Evolutionary conservation across 2,888 invertebrate genomes (phyloP), one percentile per base, ranked within the genome.

Genomic region (Yponomeuta malinellus): DNA sequence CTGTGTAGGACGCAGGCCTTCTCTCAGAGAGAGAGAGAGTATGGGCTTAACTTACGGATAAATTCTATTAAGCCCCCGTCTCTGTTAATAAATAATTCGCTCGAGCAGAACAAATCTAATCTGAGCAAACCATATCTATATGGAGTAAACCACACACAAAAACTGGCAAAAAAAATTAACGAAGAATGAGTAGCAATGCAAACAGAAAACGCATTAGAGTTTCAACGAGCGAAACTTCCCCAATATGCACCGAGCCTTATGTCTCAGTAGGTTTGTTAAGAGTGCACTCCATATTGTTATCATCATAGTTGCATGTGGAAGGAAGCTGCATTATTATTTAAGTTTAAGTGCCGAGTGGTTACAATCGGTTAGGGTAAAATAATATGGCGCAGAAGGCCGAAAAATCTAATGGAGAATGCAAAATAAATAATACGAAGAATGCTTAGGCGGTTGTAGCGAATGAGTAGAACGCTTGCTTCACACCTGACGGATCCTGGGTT

Each of bases 281-380:
- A 59, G 52, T 15, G 52, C 52, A 15, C 52, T 59, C 52, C 52
- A 59, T 59, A 59, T 43, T 43, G 43, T 43, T 43, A 43, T 59
- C 52, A 59, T 59, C 52, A 59, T 59, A 59, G 52, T 59, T 59
- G 52, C 52, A 59, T 59, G 52, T 59, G 52, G 52, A 59, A 59
- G 52, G 52, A 59, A 59, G 52, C 52, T 15, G 52, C 52, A 15
- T 59, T 59, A 59, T 59, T 59, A 59, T 59, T 59, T 59, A 59
- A 59, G 52, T 59, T 59, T 59, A 59, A 59, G 52, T 59, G 15
- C 15, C 52, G 52, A 59, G 52, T 15, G 52, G 52, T 15, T 59
- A 59, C 52, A 59, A 59, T 59, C 52, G 52, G 52, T 59, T 59
- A 8, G 52, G 52, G 12, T 15, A 59, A 59, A 59, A 59, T 15